A percentile compares a stretch with the other conserved stretches of the same genome.
Evolutionary conservation across 2,888 invertebrate species (phyloP).

Genomic region (Apamea anceps): DNA sequence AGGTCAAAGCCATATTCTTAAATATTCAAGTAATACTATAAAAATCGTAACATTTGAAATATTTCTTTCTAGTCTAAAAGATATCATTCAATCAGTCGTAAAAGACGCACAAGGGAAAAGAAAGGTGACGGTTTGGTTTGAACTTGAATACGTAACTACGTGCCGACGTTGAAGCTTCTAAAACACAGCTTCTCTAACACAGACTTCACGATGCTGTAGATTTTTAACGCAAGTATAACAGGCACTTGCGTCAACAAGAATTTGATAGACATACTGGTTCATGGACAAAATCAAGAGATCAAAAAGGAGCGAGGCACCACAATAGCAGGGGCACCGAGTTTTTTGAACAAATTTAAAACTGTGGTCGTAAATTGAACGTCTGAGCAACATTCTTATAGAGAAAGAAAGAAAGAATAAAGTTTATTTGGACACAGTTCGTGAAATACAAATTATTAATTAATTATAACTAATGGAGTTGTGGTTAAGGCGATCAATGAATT

Average conservation of each 20-base stretch:
- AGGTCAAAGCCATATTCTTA: neutral
- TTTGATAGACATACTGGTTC: neutral
- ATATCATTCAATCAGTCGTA: constrained; percentile 8
- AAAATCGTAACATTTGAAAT: neutral
- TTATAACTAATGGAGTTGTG: neutral
- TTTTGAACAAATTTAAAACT: neutral
- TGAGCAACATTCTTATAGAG: no score
- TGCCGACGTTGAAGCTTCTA: neutral
- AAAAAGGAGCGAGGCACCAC: neutral
- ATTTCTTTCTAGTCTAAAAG: neutral
- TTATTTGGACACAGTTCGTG: no score
- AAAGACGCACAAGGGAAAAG: neutral
- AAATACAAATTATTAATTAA: no score
- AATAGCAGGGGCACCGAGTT: neutral
- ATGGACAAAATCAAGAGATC: no score
- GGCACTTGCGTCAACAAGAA: no score
- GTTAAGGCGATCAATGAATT: neutral
- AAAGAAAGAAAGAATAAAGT: no score
- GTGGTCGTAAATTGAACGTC: neutral
- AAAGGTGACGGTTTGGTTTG: neutral
- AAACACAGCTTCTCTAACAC: neutral
- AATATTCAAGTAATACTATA: constrained; percentile 2
- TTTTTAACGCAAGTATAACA: neutral
- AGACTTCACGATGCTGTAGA: neutral
- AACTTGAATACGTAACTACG: neutral